Evolutionary conservation across 2,888 invertebrate genomes (phyloP), one percentile per base, ranked within the genome.

Genomic region (Punctoribates punctum): DNA sequence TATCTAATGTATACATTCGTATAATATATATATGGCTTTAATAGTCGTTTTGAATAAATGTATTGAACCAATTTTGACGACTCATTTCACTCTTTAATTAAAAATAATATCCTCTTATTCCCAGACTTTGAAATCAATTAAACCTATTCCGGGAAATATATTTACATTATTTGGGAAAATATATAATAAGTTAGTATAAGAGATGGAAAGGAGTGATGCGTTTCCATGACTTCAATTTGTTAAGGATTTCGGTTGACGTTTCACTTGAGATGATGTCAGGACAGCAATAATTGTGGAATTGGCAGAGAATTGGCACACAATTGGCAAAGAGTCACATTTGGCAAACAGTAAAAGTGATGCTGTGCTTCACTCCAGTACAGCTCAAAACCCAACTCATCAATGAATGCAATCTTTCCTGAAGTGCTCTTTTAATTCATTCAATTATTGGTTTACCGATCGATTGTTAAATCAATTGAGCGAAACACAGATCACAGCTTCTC

Each of bases 191-290:
- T n/a, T n/a, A n/a, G n/a, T n/a, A n/a, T 42, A 13, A 42, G 6
- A 42, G 42, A 42, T 42, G 4, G 6, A 11, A 42, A 42, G 42
- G 42, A 51, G 29, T 34, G 72, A 72, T 72, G 72, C 25, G 72
- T 72, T 72, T 72, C 72, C 72, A 72, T 72, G 72, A 48, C 72
- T 46, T 70, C 70, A 38, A n/a, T 34, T 42, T 72, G 48, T 27
- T 42, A 42, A 42, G 42, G 42, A 72, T 46, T 48, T 46, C 6
- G 15, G 48, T 72, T 72, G 72, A 72, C 72, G 70, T 70, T 20
- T 70, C 13, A 46, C 23, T 46, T 48, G 60, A 48, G 23, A 15
- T 72, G 48, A 72, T 72, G 72, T 72, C 72, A 72, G 20, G 17
- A 38, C 29, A 72, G 62, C 62, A 62, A n/a, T 20, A 60, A 42